Percentiles rank a stretch among this genome's conserved stretches.
These are phyloP conservation scores for Anoplopoma fimbria DNA, from an alignment of 2,113 vertebrate species.

Conservation along the genomic window DNA sequence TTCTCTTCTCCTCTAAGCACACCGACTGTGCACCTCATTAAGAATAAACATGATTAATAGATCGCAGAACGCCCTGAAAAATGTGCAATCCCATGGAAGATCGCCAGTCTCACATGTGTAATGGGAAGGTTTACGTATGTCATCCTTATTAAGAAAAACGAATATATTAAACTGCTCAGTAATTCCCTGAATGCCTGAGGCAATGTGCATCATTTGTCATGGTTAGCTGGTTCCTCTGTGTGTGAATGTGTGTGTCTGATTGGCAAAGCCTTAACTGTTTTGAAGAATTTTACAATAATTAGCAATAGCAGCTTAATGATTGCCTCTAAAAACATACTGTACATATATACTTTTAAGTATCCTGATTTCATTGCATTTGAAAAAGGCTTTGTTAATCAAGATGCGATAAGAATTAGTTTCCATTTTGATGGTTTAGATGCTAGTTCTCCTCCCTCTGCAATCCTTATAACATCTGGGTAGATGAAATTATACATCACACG, in stretches of 20 bases:
- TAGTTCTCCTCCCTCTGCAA: neutral
- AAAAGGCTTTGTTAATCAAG: neutral
- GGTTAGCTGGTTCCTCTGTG: conserved; percentile 31
- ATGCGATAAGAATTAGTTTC: neutral
- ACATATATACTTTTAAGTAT: neutral
- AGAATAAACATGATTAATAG: conserved; percentile 73
- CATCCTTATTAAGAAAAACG: conserved; percentile 63
- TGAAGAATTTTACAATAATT: conserved; percentile 9
- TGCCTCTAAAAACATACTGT: neutral
- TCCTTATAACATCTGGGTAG: neutral
- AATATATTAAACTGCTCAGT: conserved; percentile 47
- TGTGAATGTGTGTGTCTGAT: neutral
- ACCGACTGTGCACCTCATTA: conserved; percentile 51
- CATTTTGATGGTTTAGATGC: too few species aligned
- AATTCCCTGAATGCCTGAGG: conserved; percentile 52
- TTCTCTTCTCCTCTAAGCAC: neutral
- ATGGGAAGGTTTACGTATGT: conserved; percentile 61
- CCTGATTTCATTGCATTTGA: neutral
- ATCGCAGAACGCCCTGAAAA: conserved; percentile 52
- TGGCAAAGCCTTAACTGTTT: conserved; percentile 4
- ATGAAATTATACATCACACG: neutral
- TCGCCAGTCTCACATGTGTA: conserved; percentile 54
- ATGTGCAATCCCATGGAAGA: conserved; percentile 56
- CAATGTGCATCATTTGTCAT: conserved; percentile 58
- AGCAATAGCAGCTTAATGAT: neutral